Evolutionary conservation across 2,888 invertebrate species (phyloP), one percentile per base, ranked within the genome.

Genomic region (Isoperla grammatica): DNA sequence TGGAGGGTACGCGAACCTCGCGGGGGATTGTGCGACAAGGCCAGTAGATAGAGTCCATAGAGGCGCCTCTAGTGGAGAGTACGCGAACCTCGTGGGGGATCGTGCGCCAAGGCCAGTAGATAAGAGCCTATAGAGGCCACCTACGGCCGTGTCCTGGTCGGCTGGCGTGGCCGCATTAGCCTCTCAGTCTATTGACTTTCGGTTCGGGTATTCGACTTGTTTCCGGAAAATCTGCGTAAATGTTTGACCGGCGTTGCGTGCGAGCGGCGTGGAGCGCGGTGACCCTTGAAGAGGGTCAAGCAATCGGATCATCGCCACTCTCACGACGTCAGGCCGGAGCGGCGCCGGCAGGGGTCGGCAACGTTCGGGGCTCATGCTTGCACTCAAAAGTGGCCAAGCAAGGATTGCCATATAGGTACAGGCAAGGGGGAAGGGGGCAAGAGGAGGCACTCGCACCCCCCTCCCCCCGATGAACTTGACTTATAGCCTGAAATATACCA

Each of bases 191-290:
- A 40, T 40, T 40, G 42, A 40, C n/a, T 40, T 40, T 40, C 13
- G n/a, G n/a, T 12, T 13, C 4, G 15, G 42, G 15, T 40, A 40
- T 40, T 40, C 42, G 42, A 40, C 5, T 5, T 40, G 42, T 40
- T 40, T 40, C 42, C 42, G 42, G 42, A 22, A 53, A 53, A 53
- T 53, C 53, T 53, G 53, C 53, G 53, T 53, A 53, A 37, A 53
- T 37, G 29, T 50, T 50, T 50, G 49, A 50, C 49, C 49, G n/a
- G 35, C 11, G 49, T 50, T 50, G 49, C 49, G 49, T 50, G 49
- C n/a, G n/a, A 29, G 29, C 29, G 8, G 5, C 8, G 8, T 29
- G 8, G 29, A 15, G 23, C 29, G 11, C 49, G 4, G 13, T 50
- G 49, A 50, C 22, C 49, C 49, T 29, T 23, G 29, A 50, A 12